Evolutionary conservation across 2,888 invertebrate genomes (phyloP).

Genomic region (Stenolophus ochropezus): DNA sequence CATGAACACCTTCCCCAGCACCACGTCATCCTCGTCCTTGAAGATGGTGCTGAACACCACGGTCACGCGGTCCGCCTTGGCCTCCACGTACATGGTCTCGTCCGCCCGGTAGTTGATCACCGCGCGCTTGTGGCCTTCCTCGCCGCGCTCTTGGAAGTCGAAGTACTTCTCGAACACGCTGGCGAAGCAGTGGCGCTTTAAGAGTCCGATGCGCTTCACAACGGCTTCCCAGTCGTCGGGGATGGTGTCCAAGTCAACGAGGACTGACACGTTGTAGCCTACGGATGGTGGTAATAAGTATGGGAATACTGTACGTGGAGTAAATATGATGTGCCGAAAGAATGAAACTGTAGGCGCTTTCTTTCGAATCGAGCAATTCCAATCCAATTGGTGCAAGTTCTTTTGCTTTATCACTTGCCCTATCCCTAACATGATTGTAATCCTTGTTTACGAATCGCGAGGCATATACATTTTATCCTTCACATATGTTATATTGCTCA

Average conservation of each 20-base stretch:
- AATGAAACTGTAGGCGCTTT: too few species aligned
- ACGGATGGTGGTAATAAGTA: conserved; percentile 58
- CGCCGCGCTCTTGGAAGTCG: conserved; percentile 95
- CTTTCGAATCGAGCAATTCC: too few species aligned
- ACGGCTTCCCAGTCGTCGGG: conserved; percentile 92
- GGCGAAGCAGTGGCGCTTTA: conserved; percentile 99
- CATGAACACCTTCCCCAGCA: conserved; percentile 99
- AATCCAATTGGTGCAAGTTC: too few species aligned
- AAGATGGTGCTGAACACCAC: conserved; percentile 99
- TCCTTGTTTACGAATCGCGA: too few species aligned
- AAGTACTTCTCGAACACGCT: conserved; percentile 99
- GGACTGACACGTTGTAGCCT: conserved; percentile 96
- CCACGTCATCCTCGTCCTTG: conserved; percentile 97
- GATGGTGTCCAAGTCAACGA: conserved; percentile 94
- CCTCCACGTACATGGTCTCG: conserved; percentile 99
- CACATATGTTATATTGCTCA: too few species aligned
- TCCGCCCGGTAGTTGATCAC: conserved; percentile 99
- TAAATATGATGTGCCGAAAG: too few species aligned
- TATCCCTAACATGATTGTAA: too few species aligned
- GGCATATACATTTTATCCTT: too few species aligned
- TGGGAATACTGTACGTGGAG: background rate
- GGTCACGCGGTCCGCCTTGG: conserved; percentile 98
- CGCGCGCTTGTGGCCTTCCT: conserved; percentile 93
- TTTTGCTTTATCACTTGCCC: too few species aligned
- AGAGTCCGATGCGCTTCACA: conserved; percentile 93